phyloP scores from a whole-genome alignment of 1,140 invertebrate genomes.

The Pinna nobilis region DNA sequence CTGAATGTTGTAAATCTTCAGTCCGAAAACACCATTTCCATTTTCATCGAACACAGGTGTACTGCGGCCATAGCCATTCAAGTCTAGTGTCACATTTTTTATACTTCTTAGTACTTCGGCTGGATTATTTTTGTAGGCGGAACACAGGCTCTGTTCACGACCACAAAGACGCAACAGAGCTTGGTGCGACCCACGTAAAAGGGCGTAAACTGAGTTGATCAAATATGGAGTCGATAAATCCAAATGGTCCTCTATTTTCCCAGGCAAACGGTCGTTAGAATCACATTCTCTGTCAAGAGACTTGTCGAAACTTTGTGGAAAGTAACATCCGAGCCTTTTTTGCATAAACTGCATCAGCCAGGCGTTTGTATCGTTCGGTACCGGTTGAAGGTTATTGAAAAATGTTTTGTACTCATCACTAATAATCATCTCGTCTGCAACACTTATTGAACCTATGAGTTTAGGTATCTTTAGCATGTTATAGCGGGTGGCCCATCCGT shows the following conservation, averaged over 20 bases:
- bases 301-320: constrained; percentile 29
- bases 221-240: constrained; percentile 17
- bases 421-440: constrained; percentile 17
- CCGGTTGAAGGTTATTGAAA: constrained; percentile 1
- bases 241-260: not conserved
- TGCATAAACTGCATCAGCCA: constrained; percentile 11
- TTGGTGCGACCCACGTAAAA: constrained; percentile 10
- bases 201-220: not conserved
- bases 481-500: constrained; percentile 4
- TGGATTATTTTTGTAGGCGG: not conserved
- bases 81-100: constrained; percentile 4
- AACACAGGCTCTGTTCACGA: not conserved
- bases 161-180: constrained; percentile 7
- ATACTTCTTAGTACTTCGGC: not conserved
- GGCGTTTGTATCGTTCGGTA: constrained; percentile 3
- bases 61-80: not conserved
- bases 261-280: not conserved
- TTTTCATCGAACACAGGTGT: constrained; percentile 19
- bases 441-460: constrained; percentile 7
- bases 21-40: constrained; percentile 11
- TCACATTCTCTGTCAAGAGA: constrained; percentile 9
- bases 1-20: constrained; percentile 10
- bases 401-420: constrained; percentile 1
- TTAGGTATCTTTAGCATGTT: not conserved
- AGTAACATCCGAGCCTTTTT: constrained; percentile 17